Conservation (phyloP, 2,113 vertebrate genomes). For the Hemibagrus wyckioides region DNA sequence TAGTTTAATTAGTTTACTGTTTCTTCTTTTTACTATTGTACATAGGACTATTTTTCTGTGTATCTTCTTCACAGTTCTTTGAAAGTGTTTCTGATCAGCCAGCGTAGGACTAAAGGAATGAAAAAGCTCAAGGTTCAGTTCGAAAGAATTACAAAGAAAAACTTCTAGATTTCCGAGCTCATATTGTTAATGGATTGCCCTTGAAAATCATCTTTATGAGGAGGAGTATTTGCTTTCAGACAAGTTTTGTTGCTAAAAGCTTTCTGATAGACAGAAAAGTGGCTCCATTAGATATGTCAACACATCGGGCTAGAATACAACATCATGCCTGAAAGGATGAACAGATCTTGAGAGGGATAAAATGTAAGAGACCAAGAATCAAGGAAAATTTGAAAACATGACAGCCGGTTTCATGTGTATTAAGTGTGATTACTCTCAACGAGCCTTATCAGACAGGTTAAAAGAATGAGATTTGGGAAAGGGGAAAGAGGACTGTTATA, state of each 20-base stretch:
- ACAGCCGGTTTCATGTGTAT: constrained; percentile 26
- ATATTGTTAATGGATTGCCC: constrained; percentile 1
- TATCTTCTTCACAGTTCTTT: neutral
- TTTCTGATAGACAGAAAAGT: constrained; percentile 16
- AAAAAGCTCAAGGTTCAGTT: neutral
- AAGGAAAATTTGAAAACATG: neutral
- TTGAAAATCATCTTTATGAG: neutral
- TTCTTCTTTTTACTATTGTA: neutral
- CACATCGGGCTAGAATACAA: neutral
- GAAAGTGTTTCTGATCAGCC: neutral
- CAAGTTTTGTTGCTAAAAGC: constrained; percentile 7
- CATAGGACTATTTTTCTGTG: neutral
- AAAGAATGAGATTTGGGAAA: neutral
- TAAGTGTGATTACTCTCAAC: constrained; percentile 13
- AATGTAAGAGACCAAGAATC: neutral
- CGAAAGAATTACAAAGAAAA: neutral
- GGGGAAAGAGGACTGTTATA: constrained; percentile 15
- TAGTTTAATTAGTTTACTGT: neutral
- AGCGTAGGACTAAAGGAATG: neutral
- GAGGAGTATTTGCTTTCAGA: neutral
- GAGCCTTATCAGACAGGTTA: constrained; percentile 19
- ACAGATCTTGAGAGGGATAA: neutral
- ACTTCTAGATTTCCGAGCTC: neutral
- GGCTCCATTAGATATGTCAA: constrained; percentile 32
- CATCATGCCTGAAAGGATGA: neutral